Evolutionary conservation across 2,888 invertebrate species (phyloP).

Genomic region (Microplitis deprimator): DNA sequence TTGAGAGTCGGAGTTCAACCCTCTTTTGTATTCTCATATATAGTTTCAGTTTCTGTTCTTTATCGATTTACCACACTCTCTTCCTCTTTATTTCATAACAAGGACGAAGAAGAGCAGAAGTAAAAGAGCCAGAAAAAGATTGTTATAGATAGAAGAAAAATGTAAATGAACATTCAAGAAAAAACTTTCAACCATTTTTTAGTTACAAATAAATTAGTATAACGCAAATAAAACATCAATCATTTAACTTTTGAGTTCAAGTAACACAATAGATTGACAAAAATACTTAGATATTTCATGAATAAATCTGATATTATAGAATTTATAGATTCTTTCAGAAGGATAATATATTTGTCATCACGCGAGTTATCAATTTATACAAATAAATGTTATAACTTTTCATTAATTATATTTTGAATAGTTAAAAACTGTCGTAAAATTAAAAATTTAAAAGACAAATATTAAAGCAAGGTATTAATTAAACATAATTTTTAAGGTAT

Average conservation of each 20-base stretch:
- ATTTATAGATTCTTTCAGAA: neutral
- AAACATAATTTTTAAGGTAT: conserved; percentile 73
- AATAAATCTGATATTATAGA: neutral
- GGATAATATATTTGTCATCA: neutral
- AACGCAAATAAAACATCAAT: neutral
- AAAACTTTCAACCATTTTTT: neutral
- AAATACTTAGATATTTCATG: neutral
- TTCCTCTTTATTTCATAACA: conserved; percentile 2
- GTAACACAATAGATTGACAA: neutral
- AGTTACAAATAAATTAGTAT: neutral
- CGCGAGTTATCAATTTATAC: neutral
- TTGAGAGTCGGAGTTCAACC: conserved; percentile 20
- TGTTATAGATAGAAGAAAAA: neutral
- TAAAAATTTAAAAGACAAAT: no score
- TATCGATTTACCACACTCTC: conserved; percentile 38
- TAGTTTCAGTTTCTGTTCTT: conserved; percentile 32
- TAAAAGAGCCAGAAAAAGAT: neutral
- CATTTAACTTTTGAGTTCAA: neutral
- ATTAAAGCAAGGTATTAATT: neutral
- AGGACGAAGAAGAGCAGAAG: conserved; percentile 13
- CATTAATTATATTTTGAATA: neutral
- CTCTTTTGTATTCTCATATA: neutral
- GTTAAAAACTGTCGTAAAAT: no score
- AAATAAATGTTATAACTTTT: no score
- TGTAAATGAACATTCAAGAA: neutral